Conservation (phyloP, 2,888 invertebrate genomes). For the Dugesia japonica region DNA sequence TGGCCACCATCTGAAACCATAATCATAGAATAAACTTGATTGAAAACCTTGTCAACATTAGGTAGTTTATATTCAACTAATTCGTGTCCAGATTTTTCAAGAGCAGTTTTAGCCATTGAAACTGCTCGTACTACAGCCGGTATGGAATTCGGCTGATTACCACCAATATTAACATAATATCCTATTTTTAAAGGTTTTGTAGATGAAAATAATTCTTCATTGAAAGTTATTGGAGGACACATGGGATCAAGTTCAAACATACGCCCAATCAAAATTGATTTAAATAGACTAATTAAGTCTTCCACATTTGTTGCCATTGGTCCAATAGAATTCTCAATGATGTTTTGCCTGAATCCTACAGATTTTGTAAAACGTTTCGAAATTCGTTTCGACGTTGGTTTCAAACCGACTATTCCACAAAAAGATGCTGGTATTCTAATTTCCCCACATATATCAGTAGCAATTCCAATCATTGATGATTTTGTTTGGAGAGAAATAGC, state of each 20-base stretch:
- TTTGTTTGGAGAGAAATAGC: background rate
- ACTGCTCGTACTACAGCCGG: conserved; percentile 32
- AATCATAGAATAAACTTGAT: background rate
- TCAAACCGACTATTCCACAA: background rate
- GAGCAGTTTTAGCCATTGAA: background rate
- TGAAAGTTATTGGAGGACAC: conserved; percentile 36
- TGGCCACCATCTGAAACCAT: conserved; percentile 14
- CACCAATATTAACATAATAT: background rate
- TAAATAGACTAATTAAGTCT: conserved; percentile 35
- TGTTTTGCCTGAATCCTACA: background rate
- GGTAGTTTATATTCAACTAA: conserved; percentile 23
- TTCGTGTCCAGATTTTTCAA: conserved; percentile 23
- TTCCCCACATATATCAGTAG: background rate
- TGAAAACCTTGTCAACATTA: background rate
- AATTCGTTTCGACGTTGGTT: background rate
- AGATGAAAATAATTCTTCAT: conserved; percentile 21
- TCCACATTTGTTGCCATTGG: conserved; percentile 38
- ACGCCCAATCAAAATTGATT: conserved; percentile 35
- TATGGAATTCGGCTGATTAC: background rate
- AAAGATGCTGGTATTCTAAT: background rate
- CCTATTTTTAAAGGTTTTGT: background rate
- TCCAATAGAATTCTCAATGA: conserved; percentile 36
- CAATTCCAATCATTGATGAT: background rate
- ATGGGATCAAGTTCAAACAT: conserved; percentile 37
- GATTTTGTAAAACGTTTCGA: background rate